Base-by-base conservation (phyloP, 2,113 vertebrate genomes). In the Mugil cephalus region DNA sequence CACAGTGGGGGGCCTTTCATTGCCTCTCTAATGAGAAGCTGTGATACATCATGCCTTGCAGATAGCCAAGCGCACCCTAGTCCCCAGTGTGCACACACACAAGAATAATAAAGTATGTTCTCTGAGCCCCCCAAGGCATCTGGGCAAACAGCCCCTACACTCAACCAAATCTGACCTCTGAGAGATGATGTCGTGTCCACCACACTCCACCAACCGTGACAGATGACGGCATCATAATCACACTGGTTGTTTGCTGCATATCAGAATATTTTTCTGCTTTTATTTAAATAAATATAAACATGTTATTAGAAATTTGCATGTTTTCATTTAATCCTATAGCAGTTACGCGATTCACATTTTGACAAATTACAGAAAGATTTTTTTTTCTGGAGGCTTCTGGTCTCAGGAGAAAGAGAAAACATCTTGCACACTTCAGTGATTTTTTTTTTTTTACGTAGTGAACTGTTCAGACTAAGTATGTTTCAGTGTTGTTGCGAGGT, bases 11-110 rank as follows among this genome's bases (percentile, higher is more conserved):
- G 83, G 74, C 47, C 79, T 89, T 88, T 84, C 84, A 85, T 79
- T 91, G 85, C 89, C 74, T 85, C 77, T 84, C 69, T 91, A 91
- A 89, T 92, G 85, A 89, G 78, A 87, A 87, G 80, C 80, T 83
- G 76, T 80, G 71, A 84, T 87, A 89, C 84, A 88, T 89, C 75
- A 79, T 69, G 76, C 53, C 73, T 86, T 51, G 69, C 82, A 83
- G 73, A 87, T 88, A 81, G 77, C 74, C 83, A 66, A 45, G 82
- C 62, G 47, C 67, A 80, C 50, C 75, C 63, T 74, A 19, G 65
- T 72, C 68, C n/a, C 64, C 11, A 50, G 1, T 5, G 24, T 5
- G 19, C 61, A 69, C 45, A 77, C 62, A 65, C 47, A 80, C 43
- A 72, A 52, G 70, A 62, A 82, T 82, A 88, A 86, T 79, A 79